Percentiles rank a stretch among this genome's conserved stretches.
phyloP scores from a whole-genome alignment of 2,888 invertebrate genomes.

The Tromatobia lineatoria region DNA sequence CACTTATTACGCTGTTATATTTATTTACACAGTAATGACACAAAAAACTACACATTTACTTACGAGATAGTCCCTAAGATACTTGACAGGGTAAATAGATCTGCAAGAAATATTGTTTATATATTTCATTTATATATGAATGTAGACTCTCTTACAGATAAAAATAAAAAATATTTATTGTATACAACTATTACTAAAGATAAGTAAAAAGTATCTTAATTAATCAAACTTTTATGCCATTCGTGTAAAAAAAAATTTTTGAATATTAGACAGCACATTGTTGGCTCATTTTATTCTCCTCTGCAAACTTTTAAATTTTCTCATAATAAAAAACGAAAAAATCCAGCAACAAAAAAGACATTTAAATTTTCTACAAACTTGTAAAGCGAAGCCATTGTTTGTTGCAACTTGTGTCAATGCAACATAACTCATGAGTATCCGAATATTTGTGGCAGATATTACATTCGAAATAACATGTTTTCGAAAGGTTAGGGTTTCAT shows the following conservation, averaged over 20 bases:
- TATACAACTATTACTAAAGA: too few species aligned
- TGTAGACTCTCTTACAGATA: too few species aligned
- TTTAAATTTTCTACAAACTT: conserved; percentile 68
- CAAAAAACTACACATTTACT: conserved; percentile 69
- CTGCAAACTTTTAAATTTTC: not conserved
- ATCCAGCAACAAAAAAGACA: not conserved
- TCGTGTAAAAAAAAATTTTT: too few species aligned
- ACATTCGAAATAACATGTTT: conserved; percentile 31
- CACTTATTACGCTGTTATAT: not conserved
- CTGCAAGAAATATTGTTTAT: conserved; percentile 85
- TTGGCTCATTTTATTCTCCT: too few species aligned
- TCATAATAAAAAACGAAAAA: conserved; percentile 9
- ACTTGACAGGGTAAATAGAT: conserved; percentile 91
- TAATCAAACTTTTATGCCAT: too few species aligned
- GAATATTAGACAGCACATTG: too few species aligned
- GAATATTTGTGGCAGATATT: conserved; percentile 8
- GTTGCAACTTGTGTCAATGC: not conserved
- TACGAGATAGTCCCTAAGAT: conserved; percentile 90
- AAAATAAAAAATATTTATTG: too few species aligned
- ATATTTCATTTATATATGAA: too few species aligned
- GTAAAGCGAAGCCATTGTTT: conserved; percentile 75
- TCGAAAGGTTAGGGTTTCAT: conserved; percentile 27
- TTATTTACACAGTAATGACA: conserved; percentile 35
- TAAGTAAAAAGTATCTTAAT: too few species aligned
- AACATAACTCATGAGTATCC: not conserved